These are phyloP conservation scores for Watsonalla cultraria DNA, from an alignment of 2,888 invertebrate species.

Conservation along the genomic window DNA sequence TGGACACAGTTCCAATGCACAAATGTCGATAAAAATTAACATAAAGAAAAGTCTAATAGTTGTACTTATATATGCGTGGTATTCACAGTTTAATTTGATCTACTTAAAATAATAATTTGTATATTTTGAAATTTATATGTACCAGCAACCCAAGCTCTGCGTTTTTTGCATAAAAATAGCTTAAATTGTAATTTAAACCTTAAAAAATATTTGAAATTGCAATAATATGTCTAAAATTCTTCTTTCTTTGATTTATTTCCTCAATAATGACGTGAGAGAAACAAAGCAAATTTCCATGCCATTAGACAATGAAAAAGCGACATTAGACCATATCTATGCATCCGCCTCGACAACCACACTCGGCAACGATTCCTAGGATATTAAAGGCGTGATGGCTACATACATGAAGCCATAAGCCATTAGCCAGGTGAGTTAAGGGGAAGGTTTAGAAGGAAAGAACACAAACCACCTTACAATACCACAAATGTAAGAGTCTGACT, in stretches of 20 bases:
- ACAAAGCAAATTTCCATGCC: constrained; percentile 37
- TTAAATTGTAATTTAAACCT: too few species aligned
- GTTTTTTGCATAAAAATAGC: too few species aligned
- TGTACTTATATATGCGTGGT: too few species aligned
- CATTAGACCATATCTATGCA: constrained; percentile 28
- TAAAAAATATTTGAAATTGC: too few species aligned
- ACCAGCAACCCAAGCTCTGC: too few species aligned
- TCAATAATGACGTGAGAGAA: constrained; percentile 10
- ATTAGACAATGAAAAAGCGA: constrained; percentile 32
- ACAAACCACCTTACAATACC: neutral
- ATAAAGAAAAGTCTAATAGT: too few species aligned
- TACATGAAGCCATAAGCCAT: constrained; percentile 35
- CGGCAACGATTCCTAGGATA: constrained; percentile 12
- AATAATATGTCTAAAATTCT: too few species aligned
- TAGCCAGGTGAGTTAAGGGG: constrained; percentile 39
- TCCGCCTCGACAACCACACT: constrained; percentile 35
- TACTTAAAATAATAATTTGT: too few species aligned
- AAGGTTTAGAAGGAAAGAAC: constrained; percentile 1
- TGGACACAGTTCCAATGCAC: too few species aligned
- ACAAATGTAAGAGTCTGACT: neutral
- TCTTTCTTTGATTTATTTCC: neutral
- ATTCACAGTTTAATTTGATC: too few species aligned
- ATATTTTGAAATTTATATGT: too few species aligned
- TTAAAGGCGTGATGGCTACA: constrained; percentile 17
- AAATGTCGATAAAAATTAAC: too few species aligned